phyloP scores from a whole-genome alignment of 2,888 invertebrate genomes.

The Dryadula phaetusa region DNA sequence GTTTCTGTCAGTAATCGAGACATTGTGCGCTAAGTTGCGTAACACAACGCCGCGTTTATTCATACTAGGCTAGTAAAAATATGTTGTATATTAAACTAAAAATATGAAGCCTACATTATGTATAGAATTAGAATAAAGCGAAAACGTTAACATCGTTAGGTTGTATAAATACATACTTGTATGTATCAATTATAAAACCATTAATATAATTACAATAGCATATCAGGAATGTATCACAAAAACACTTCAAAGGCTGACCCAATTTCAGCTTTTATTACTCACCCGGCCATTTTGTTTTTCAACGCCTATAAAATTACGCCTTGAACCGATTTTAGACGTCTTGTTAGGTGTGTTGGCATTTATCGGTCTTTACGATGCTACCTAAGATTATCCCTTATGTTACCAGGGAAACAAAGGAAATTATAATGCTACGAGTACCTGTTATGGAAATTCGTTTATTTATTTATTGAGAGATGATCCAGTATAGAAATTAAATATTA shows the following conservation, averaged over 20 bases:
- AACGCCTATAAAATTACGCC: slow-evolving; percentile 24
- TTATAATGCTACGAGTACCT: neutral
- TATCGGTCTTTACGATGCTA: slow-evolving; percentile 19
- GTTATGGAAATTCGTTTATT: neutral
- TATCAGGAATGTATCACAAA: slow-evolving; percentile 25
- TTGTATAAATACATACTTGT: too few species aligned
- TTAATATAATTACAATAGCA: slow-evolving; percentile 12
- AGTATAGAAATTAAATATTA: too few species aligned
- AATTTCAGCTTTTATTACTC: slow-evolving; percentile 32
- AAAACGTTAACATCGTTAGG: too few species aligned
- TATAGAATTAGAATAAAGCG: too few species aligned
- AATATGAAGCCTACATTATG: too few species aligned
- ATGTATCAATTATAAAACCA: neutral
- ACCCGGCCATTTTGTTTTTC: slow-evolving; percentile 29
- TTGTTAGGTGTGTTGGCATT: slow-evolving; percentile 25
- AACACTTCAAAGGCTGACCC: slow-evolving; percentile 32
- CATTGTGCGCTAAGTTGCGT: too few species aligned
- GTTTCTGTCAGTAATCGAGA: too few species aligned
- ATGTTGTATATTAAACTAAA: too few species aligned
- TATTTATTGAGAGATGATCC: too few species aligned
- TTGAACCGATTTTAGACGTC: slow-evolving; percentile 25
- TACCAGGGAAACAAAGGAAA: slow-evolving; percentile 1
- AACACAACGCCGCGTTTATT: too few species aligned
- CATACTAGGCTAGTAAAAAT: too few species aligned
- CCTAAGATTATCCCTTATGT: neutral